Conservation (phyloP, 2,888 invertebrate species). For the Reticulitermes lucifugus region DNA sequence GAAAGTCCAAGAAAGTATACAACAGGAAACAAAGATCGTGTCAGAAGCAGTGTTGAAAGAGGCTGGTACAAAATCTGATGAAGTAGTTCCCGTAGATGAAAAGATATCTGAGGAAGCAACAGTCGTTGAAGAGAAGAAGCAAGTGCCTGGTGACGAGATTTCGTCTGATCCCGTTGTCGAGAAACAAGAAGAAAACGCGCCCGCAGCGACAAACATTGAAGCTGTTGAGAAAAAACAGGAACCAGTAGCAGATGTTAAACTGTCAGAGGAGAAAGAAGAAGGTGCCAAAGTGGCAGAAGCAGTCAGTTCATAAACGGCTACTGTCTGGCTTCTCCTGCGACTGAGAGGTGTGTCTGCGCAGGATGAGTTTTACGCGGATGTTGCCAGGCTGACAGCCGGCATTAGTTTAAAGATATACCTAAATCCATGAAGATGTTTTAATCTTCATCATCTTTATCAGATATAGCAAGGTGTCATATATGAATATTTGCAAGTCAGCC, state of each 20-base stretch:
- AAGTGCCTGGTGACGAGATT: conserved; percentile 40
- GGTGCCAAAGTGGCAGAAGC: background rate
- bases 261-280: background rate
- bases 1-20: background rate
- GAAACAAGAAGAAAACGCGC: conserved; percentile 43
- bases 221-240: conserved; percentile 10
- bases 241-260: conserved; percentile 1
- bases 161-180: conserved; percentile 49
- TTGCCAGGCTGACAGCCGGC: conserved; percentile 35
- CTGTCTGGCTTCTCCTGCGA: background rate
- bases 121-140: background rate
- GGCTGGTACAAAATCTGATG: background rate
- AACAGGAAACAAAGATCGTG: background rate
- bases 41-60: background rate
- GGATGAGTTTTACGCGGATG: conserved; percentile 45
- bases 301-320: conserved; percentile 18
- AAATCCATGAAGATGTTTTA: conserved; percentile 28
- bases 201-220: background rate
- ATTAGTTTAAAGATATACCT: too few species aligned
- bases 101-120: background rate
- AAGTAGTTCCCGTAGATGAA: background rate
- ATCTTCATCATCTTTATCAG: conserved; percentile 5
- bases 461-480: too few species aligned
- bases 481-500: too few species aligned
- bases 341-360: background rate